Evolutionary conservation across 2,888 invertebrate genomes (phyloP).

Genomic region (Monopis laevigella): DNA sequence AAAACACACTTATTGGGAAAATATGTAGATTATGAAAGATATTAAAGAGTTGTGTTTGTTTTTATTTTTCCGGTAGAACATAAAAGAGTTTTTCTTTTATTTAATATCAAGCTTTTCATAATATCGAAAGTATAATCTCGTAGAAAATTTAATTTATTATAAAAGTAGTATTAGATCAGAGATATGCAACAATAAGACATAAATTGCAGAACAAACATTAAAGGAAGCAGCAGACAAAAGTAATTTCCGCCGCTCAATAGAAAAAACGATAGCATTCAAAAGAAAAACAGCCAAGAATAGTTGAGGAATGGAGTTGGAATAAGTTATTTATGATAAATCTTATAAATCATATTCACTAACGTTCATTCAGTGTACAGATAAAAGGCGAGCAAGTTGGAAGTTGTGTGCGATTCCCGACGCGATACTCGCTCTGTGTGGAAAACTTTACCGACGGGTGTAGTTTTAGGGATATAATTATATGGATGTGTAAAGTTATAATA

Average conservation of each 20-base stretch:
- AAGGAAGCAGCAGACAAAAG: slow-evolving; percentile 5
- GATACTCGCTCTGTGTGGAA: slow-evolving; percentile 30
- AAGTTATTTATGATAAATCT: slow-evolving; percentile 64
- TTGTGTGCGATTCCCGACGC: slow-evolving; percentile 53
- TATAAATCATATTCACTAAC: slow-evolving; percentile 63
- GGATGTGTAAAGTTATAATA: too few species aligned
- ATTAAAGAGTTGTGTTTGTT: too few species aligned
- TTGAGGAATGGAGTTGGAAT: slow-evolving; percentile 46
- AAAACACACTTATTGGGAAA: slow-evolving; percentile 65
- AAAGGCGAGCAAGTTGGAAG: slow-evolving; percentile 63
- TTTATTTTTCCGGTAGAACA: too few species aligned
- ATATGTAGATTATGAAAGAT: slow-evolving; percentile 63
- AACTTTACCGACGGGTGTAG: slow-evolving; percentile 1
- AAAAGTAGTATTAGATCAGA: too few species aligned
- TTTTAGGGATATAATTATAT: slow-evolving; percentile 1
- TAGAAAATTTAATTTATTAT: too few species aligned
- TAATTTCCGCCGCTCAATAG: slow-evolving; percentile 8
- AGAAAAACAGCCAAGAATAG: slow-evolving; percentile 30
- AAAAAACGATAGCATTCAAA: slow-evolving; percentile 4
- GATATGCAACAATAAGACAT: background rate
- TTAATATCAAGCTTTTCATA: too few species aligned
- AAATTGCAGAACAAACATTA: background rate
- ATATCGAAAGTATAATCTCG: too few species aligned
- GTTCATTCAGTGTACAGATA: slow-evolving; percentile 48
- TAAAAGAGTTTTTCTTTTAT: too few species aligned